These are phyloP conservation scores for Drosophila kuntzei DNA, from an alignment of 2,888 invertebrate species.

Conservation along the genomic window DNA sequence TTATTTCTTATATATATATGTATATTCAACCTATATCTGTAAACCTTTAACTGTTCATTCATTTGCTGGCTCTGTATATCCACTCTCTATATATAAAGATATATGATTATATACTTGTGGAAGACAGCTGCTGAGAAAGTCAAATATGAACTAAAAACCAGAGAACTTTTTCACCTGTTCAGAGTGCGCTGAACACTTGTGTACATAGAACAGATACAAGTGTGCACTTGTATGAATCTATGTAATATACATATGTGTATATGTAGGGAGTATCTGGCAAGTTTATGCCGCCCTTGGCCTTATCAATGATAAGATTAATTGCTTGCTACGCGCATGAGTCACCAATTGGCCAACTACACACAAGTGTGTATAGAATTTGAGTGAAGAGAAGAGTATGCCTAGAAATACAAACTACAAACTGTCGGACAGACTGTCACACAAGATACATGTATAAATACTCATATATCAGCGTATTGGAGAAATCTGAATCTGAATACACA, in stretches of 20 bases:
- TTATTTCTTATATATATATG: too few relatives aligned
- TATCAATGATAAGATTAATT: conserved; percentile 80
- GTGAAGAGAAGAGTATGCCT: conserved; percentile 6
- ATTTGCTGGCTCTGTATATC: conserved; percentile 26
- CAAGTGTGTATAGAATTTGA: background rate
- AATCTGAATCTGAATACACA: conserved; percentile 19
- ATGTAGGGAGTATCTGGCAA: conserved; percentile 28
- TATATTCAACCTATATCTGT: conserved; percentile 33
- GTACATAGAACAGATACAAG: conserved; percentile 23
- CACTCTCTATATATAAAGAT: conserved; percentile 7
- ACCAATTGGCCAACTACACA: conserved; percentile 23
- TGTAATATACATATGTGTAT: conserved; percentile 17
- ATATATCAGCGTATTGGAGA: background rate
- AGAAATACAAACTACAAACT: conserved; percentile 3
- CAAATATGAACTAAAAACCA: conserved; percentile 21
- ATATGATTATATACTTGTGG: conserved; percentile 13
- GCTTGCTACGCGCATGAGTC: conserved; percentile 56
- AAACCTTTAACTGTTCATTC: conserved; percentile 27
- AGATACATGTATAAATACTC: conserved; percentile 7
- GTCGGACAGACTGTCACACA: conserved; percentile 16
- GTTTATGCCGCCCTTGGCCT: conserved; percentile 72
- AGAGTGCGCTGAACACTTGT: conserved; percentile 12
- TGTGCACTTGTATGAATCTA: conserved; percentile 31
- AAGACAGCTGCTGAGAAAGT: conserved; percentile 39
- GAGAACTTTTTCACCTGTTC: conserved; percentile 19